Evolutionary conservation across 2,888 invertebrate genomes (phyloP).

Genomic region (Allygus modestus): DNA sequence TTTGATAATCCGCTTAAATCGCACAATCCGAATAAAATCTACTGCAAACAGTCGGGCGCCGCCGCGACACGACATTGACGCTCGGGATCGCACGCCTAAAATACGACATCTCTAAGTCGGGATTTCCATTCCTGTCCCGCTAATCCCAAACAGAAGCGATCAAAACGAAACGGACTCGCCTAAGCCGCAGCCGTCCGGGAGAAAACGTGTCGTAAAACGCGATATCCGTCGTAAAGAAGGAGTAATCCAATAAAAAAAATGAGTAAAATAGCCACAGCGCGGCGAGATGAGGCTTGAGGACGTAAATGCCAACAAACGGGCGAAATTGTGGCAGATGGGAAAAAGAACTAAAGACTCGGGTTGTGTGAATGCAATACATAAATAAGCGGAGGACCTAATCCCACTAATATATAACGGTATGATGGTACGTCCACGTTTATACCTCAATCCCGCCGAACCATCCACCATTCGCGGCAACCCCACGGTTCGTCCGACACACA

Average conservation of each 20-base stretch:
- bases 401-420: background rate
- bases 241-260: constrained; percentile 50
- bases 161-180: constrained; percentile 26
- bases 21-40: background rate
- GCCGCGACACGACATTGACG: background rate
- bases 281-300: background rate
- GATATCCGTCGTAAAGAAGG: constrained; percentile 25
- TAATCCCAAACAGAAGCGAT: constrained; percentile 58
- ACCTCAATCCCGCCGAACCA: background rate
- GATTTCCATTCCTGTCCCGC: constrained; percentile 39
- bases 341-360: background rate
- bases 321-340: background rate
- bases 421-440: background rate
- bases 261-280: constrained; percentile 16
- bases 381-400: constrained; percentile 13
- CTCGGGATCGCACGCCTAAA: background rate
- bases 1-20: background rate
- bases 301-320: constrained; percentile 41
- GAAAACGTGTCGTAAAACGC: background rate
- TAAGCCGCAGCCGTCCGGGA: no score
- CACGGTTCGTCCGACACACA: no score
- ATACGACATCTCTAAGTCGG: constrained; percentile 15
- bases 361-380: constrained; percentile 10
- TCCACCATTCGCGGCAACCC: no score
- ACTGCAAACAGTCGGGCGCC: constrained; percentile 1